Evolutionary conservation across 2,888 invertebrate species (phyloP), one percentile per base, ranked within the genome.

Genomic region (Cosmopolites sordidus): DNA sequence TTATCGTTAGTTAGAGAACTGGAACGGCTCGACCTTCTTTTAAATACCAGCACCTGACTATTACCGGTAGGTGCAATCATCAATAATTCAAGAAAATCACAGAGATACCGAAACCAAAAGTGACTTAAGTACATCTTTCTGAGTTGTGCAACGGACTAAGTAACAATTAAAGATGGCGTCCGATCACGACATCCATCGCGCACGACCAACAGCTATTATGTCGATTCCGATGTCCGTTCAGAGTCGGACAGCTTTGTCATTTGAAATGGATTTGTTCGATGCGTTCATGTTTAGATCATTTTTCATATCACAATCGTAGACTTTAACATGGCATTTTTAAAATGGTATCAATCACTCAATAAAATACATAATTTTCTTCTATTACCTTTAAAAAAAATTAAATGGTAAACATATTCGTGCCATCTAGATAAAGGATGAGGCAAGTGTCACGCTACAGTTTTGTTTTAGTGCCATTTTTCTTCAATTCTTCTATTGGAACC

Each of bases 21-120:
- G 22, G 22, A 22, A 22, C 4, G 22, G 8, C 6, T 12, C 43
- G 51, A 51, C 44, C 51, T 51, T 51, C 45, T 40, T 44, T 40
- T 44, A 51, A 51, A 43, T 51, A 43, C 27, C 51, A 37, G 18
- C 29, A 40, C 44, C 51, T 15, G 40, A 54, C 41, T 18, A 41
- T 54, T 54, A 55, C 55, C 55, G 27, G 55, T 55, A 55, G 51
- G 55, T 43, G 51, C 45, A 54, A 54, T 54, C 54, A 49, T 44
- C 48, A 48, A 55, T 51, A 55, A 48, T 55, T 41, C 48, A 33
- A 37, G 47, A 51, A 54, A 55, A 51, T 55, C 55, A 55, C 55
- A 51, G 55, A 55, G 38, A 47, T 47, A 51, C 39, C 30, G 37
- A 46, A 51, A 51, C 46, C 46, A 51, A 51, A 51, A 51, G 51